These are phyloP conservation scores for Notamacropus eugenii DNA, from an alignment of 2,797 vertebrate species.

Conservation along the genomic window DNA sequence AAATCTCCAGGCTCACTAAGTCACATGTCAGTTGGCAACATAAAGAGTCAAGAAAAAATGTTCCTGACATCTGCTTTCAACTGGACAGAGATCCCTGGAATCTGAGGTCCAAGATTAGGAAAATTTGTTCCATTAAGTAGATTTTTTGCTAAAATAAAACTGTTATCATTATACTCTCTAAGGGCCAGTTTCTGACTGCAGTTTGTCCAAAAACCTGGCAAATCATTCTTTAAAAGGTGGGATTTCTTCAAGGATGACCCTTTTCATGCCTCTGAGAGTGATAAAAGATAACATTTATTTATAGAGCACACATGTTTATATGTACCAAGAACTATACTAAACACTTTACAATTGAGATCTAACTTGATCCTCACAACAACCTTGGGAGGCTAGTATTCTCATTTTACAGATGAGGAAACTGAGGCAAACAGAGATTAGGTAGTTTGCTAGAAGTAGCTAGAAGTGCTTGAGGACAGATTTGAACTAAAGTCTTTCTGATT, in stretches of 20 bases:
- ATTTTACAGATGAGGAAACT: background rate
- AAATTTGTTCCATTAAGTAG: conserved; percentile 29
- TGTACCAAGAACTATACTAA: background rate
- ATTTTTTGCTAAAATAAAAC: conserved; percentile 46
- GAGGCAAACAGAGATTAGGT: background rate
- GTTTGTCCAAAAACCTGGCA: background rate
- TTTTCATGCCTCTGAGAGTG: background rate
- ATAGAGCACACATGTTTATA: background rate
- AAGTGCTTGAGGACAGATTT: background rate
- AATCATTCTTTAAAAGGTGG: conserved; percentile 8
- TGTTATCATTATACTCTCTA: background rate
- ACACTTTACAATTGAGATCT: background rate
- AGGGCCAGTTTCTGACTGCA: conserved; percentile 18
- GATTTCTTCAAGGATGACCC: conserved; percentile 15
- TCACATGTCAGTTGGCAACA: conserved; percentile 28
- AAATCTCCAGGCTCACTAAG: conserved; percentile 47
- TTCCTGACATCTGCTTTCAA: conserved; percentile 44
- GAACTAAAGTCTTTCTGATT: background rate
- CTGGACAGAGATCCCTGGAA: conserved; percentile 34
- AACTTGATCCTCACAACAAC: background rate
- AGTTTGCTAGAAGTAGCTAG: background rate
- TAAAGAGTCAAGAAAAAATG: conserved; percentile 9
- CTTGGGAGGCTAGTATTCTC: background rate
- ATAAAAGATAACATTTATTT: background rate
- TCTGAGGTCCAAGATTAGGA: conserved; percentile 9